Evolutionary conservation across 2,797 vertebrate genomes (phyloP).

Genomic region (Sebastes alutus): DNA sequence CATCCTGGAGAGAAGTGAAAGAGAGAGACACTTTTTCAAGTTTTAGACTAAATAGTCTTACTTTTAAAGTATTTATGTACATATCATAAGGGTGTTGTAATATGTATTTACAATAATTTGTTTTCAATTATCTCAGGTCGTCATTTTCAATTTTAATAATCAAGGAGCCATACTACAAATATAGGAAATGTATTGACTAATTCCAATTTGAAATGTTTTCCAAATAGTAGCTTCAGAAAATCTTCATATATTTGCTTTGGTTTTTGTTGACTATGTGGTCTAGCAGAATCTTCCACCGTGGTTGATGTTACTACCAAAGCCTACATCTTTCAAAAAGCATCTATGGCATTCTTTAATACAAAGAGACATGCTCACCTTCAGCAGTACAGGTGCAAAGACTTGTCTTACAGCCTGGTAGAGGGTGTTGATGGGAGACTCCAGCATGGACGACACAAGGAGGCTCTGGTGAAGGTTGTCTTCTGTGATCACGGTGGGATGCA

Average conservation of each 20-base stretch:
- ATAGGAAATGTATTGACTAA: not conserved
- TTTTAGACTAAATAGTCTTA: not conserved
- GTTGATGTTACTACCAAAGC: not conserved
- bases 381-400: slow-evolving; percentile 91
- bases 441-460: slow-evolving; percentile 95
- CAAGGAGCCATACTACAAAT: not conserved
- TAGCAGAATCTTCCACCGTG: not conserved
- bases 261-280: not conserved
- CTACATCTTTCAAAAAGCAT: not conserved
- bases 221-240: not conserved
- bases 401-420: slow-evolving; percentile 94
- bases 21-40: not conserved
- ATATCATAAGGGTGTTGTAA: not conserved
- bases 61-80: not conserved
- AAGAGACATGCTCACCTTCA: slow-evolving; percentile 82
- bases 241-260: not conserved
- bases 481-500: slow-evolving; percentile 92
- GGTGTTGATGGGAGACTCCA: slow-evolving; percentile 93
- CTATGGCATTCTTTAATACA: not conserved
- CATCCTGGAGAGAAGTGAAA: slow-evolving; percentile 82
- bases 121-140: not conserved
- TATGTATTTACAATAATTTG: not conserved
- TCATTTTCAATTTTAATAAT: not conserved
- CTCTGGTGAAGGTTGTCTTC: slow-evolving; percentile 93
- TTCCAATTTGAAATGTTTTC: not conserved